phyloP scores from a whole-genome alignment of 2,113 vertebrate species.

The Apus apus region DNA sequence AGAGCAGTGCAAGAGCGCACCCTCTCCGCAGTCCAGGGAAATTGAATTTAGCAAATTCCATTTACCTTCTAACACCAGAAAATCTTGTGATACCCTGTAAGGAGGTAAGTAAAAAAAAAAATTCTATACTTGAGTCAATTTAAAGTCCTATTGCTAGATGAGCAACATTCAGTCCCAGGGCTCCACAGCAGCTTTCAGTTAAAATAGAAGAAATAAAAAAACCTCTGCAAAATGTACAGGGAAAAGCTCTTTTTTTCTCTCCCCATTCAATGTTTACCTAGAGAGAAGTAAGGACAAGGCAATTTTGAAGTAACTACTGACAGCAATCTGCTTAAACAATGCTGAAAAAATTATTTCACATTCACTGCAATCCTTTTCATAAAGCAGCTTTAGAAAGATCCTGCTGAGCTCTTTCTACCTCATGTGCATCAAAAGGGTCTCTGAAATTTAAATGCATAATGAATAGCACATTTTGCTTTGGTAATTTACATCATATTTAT shows the following conservation, averaged over 20 bases:
- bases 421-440: not conserved
- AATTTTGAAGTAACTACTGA: not conserved
- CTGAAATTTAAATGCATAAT: not conserved
- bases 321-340: not conserved
- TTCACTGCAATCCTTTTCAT: not conserved
- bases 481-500: not conserved
- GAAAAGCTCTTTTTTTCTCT: not conserved
- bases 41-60: not conserved
- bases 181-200: not conserved
- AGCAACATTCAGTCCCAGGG: not conserved
- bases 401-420: not conserved
- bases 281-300: not conserved
- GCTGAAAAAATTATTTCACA: not conserved
- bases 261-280: not conserved
- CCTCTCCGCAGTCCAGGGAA: not conserved
- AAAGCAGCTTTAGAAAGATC: not conserved
- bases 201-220: not conserved
- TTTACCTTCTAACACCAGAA: not conserved
- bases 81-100: not conserved
- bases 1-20: conserved; percentile 34
- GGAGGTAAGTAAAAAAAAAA: not conserved
- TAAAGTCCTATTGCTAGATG: not conserved
- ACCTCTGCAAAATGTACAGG: not conserved
- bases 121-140: not conserved
- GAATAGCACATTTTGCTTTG: not conserved